Evolutionary conservation across 2,113 vertebrate species (phyloP).

Genomic region (Morone chrysops): DNA sequence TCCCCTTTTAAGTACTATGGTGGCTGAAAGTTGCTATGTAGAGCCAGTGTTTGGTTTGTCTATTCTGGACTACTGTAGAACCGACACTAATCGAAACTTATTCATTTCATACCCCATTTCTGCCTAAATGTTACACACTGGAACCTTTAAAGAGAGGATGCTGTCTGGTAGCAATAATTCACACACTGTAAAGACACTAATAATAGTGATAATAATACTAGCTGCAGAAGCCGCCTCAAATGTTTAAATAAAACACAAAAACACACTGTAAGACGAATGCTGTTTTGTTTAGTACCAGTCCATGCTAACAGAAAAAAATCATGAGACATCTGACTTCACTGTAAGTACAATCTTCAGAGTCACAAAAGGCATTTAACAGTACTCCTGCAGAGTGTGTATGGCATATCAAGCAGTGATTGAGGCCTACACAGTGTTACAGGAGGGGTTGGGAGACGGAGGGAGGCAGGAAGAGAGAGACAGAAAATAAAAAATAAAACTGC

Average conservation of each 20-base stretch:
- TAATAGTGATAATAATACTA: neutral
- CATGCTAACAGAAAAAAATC: conserved; percentile 18
- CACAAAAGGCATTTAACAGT: conserved; percentile 63
- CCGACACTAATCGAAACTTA: too few species aligned
- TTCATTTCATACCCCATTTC: too few species aligned
- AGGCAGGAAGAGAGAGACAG: neutral
- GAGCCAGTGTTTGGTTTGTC: too few species aligned
- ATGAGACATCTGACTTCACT: conserved; percentile 22
- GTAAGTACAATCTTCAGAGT: conserved; percentile 67
- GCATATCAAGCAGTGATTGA: conserved; percentile 43
- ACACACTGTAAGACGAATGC: neutral
- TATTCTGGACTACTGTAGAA: too few species aligned
- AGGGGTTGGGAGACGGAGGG: neutral
- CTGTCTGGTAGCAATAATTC: neutral
- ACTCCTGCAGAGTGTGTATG: conserved; percentile 45
- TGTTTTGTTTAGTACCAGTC: conserved; percentile 2
- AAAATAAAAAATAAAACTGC: neutral
- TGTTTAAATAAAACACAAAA: conserved; percentile 20
- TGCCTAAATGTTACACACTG: too few species aligned
- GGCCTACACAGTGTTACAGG: conserved; percentile 32
- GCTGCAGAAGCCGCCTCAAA: neutral
- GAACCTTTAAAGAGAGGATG: too few species aligned
- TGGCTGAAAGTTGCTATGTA: too few species aligned
- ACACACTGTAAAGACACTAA: neutral
- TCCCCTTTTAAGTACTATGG: too few species aligned